phyloP scores from a whole-genome alignment of 2,888 invertebrate genomes.

The Drosophila lacicola region DNA sequence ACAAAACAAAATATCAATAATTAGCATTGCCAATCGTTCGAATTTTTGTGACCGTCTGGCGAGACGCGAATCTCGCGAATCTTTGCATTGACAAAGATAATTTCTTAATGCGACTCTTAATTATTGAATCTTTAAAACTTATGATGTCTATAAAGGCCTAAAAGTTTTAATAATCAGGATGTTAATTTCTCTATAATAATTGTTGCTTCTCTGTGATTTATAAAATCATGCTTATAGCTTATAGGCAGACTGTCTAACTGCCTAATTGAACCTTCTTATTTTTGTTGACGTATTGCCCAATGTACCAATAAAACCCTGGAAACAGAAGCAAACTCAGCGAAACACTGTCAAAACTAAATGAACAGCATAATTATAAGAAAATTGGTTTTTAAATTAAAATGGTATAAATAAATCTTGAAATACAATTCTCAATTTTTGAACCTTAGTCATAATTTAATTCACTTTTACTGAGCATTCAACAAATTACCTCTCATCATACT shows the following conservation, averaged over 20 bases:
- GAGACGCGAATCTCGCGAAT: slow-evolving; percentile 4
- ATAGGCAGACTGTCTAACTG: too few species aligned
- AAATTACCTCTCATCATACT: slow-evolving; percentile 24
- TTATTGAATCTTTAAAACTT: neutral
- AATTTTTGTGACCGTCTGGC: slow-evolving; percentile 22
- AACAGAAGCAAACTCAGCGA: too few species aligned
- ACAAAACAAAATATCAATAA: slow-evolving; percentile 22
- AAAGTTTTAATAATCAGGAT: neutral
- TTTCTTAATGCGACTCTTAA: slow-evolving; percentile 8
- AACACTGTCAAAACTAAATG: too few species aligned
- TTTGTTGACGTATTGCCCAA: too few species aligned
- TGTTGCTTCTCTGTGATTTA: too few species aligned
- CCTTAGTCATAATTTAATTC: neutral
- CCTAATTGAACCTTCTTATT: too few species aligned
- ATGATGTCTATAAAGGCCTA: neutral
- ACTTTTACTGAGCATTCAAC: slow-evolving; percentile 26
- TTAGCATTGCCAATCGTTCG: slow-evolving; percentile 33
- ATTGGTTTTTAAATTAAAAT: too few species aligned
- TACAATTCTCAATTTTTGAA: too few species aligned
- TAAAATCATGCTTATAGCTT: too few species aligned
- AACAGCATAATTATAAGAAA: too few species aligned
- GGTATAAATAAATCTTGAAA: too few species aligned
- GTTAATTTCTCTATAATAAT: neutral
- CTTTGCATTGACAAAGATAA: slow-evolving; percentile 15
- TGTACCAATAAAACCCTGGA: too few species aligned